Base-by-base conservation (phyloP, 2,113 vertebrate species). In the Dinomys branickii region DNA sequence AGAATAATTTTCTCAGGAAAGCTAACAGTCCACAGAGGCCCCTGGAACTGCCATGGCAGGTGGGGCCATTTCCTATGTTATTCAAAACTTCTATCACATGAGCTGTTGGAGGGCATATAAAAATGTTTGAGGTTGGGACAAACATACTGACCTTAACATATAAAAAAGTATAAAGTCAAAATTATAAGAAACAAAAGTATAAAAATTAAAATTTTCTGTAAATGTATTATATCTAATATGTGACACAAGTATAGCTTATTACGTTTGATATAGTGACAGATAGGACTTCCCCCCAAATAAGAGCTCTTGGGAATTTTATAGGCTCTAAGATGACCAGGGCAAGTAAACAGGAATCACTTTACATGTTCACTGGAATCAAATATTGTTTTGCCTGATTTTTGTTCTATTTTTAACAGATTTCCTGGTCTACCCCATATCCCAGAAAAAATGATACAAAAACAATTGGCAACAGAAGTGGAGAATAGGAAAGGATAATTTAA, bases 41-140 rank as follows among this genome's bases (percentile, higher is more conserved):
- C 0, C 71, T 33, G 41, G 56, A 54, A 56, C 0, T 1, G 2
- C 41, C 7, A 22, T 0, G 4, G 44, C 4, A 11, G 50, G 58
- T 0, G 14, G 24, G 14, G 38, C 54, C 65, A 22, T 50, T 52
- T 63, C 50, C n/a, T 13, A 26, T 11, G 33, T 80, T 50, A 24
- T 47, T 47, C 35, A 14, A n/a, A 30, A n/a, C 10, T 26, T 71
- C 10, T 0, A 10, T 63, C 63, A 30, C 20, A 7, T 0, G 14
- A 71, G 9, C 82, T 69, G 75, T 75, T 38, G 95, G 59, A n/a
- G 50, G 84, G 30, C 17, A 47, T 1, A 38, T 12, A 44, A 52
- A 71, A 65, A 85, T 26, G n/a, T 59, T 26, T 20, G 30, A 5
- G 38, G 47, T 14, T 26, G 52, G 19, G 30, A 85, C 82, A 93